Conservation (phyloP, 2,797 vertebrate genomes). For the Sphenodon punctatus region DNA sequence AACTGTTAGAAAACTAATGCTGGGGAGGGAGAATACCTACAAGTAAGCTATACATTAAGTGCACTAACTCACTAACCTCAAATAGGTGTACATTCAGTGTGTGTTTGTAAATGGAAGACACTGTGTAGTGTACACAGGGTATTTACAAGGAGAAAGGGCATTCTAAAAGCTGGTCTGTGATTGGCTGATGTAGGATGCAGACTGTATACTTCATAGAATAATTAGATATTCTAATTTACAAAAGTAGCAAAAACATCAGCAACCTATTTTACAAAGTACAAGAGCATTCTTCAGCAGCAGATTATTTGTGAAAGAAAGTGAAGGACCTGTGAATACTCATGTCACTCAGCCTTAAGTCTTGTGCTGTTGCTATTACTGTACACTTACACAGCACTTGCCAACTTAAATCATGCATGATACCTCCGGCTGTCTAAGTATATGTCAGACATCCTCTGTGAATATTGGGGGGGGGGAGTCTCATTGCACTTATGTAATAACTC, state of each 20-base stretch:
- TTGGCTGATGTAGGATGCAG: conserved; percentile 33
- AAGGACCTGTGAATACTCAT: neutral
- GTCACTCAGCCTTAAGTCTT: neutral
- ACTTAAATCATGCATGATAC: neutral
- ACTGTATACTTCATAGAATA: neutral
- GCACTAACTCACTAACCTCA: conserved; percentile 10
- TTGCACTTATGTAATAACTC: conserved; percentile 69
- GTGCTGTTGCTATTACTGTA: neutral
- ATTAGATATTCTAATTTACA: neutral
- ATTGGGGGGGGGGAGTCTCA: neutral
- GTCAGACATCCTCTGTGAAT: neutral
- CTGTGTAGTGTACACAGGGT: conserved; percentile 19
- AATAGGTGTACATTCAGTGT: conserved; percentile 2
- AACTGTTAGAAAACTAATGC: conserved; percentile 8
- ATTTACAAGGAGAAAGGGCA: conserved; percentile 51
- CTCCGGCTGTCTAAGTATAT: neutral
- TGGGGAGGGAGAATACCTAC: conserved; percentile 16
- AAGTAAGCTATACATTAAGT: conserved; percentile 27
- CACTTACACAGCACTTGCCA: neutral
- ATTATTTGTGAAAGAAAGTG: neutral
- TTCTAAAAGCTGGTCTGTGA: conserved; percentile 32
- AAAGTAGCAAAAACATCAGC: neutral
- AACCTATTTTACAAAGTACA: neutral
- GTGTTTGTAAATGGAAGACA: conserved; percentile 23
- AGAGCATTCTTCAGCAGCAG: neutral